phyloP scores from a whole-genome alignment of 2,797 vertebrate genomes.

The Cuniculus paca region DNA sequence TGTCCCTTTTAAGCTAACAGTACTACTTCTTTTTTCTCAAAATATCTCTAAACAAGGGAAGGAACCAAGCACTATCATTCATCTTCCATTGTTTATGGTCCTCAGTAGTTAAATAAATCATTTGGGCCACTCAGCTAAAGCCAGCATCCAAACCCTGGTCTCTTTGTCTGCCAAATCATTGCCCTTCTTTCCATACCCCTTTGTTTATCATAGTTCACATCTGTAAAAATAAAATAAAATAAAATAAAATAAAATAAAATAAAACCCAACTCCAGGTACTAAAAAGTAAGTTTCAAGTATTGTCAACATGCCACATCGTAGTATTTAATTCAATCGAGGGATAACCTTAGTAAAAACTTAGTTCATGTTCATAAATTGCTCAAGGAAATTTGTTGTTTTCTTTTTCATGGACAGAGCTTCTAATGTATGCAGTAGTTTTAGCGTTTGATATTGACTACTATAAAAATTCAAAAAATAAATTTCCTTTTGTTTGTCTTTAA shows the following conservation, averaged over 20 bases:
- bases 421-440: neutral
- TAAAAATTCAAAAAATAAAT: slow-evolving; percentile 47
- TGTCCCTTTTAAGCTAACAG: neutral
- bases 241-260: neutral
- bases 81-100: neutral
- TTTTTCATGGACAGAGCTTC: neutral
- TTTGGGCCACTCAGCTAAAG: neutral
- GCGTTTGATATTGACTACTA: neutral
- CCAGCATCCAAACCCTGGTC: neutral
- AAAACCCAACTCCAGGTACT: neutral
- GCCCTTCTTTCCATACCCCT: neutral
- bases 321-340: slow-evolving; percentile 38
- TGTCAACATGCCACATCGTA: neutral
- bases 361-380: neutral
- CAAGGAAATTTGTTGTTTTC: neutral
- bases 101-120: neutral
- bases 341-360: slow-evolving; percentile 3
- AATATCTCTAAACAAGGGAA: neutral
- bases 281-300: neutral
- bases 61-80: neutral
- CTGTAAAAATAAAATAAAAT: neutral
- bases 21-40: neutral
- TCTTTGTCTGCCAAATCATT: neutral
- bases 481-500: slow-evolving; percentile 20
- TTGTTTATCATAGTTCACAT: neutral